Evolutionary conservation across 1,140 invertebrate species (phyloP).

Genomic region (Himalopsyche phryganea): DNA sequence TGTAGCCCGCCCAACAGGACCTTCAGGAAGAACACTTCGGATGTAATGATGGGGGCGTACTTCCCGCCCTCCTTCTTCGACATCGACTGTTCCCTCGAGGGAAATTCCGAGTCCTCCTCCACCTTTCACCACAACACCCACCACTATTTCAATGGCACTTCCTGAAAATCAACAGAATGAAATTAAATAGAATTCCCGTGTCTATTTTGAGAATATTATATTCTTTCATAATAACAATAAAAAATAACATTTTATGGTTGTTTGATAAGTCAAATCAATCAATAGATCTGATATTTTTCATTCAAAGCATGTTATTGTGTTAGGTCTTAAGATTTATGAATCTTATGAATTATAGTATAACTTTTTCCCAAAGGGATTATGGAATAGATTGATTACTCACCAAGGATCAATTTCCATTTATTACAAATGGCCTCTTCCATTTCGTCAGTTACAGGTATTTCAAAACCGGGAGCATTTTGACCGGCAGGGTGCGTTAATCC

Average conservation of each 20-base stretch:
- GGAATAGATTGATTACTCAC: too few species aligned
- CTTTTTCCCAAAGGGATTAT: too few species aligned
- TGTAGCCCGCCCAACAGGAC: constrained; percentile 88
- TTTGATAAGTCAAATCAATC: too few species aligned
- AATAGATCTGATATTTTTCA: too few species aligned
- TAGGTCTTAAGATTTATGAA: too few species aligned
- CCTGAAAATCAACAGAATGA: constrained; percentile 48
- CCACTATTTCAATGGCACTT: constrained; percentile 81
- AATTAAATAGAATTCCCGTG: too few species aligned
- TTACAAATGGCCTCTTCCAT: constrained; percentile 74
- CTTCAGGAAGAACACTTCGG: constrained; percentile 87
- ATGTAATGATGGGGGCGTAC: constrained; percentile 92
- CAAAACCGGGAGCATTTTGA: constrained; percentile 39
- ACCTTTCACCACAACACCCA: constrained; percentile 83
- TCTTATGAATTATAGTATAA: too few species aligned
- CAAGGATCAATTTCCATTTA: constrained; percentile 79
- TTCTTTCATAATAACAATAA: constrained; percentile 1
- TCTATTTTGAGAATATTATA: too few species aligned
- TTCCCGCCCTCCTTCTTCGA: constrained; percentile 88
- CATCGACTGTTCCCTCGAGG: constrained; percentile 93
- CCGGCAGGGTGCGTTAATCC: constrained; percentile 25
- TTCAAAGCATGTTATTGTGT: too few species aligned
- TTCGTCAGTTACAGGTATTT: constrained; percentile 56
- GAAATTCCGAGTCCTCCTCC: constrained; percentile 90
- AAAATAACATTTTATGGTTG: too few species aligned